phyloP scores from a whole-genome alignment of 2,797 vertebrate species.

The Neomorphus geoffroyi region DNA sequence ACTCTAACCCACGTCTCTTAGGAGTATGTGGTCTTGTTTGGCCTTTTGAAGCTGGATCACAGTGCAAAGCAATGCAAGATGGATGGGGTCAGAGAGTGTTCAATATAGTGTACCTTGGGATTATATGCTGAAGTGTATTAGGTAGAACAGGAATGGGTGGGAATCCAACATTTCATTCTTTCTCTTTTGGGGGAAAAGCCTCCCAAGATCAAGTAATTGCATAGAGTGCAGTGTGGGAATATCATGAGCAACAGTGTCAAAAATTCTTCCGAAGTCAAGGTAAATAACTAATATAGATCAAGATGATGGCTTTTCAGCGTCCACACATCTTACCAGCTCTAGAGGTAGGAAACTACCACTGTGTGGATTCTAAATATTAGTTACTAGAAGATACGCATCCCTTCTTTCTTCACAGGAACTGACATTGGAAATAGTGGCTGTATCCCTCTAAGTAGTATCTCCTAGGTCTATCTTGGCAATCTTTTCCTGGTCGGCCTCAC shows the following conservation, averaged over 20 bases:
- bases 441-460: not conserved
- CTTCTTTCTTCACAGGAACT: not conserved
- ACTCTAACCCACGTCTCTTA: not conserved
- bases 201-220: not conserved
- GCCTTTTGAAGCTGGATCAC: not conserved
- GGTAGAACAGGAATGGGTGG: not conserved
- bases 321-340: not conserved
- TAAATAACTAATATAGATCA: not conserved
- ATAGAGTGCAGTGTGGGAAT: not conserved
- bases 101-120: accelerated
- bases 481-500: not conserved
- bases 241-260: not conserved
- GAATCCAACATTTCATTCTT: not conserved
- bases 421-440: not conserved
- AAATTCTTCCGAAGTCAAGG: not conserved
- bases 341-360: not conserved
- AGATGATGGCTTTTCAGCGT: not conserved
- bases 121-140: not conserved
- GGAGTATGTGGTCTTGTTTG: not conserved
- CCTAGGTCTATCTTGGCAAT: not conserved
- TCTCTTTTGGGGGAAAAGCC: not conserved
- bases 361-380: not conserved
- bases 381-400: not conserved
- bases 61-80: not conserved
- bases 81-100: not conserved